Evolutionary conservation across 2,113 vertebrate genomes (phyloP).

Genomic region (Elachura formosa): DNA sequence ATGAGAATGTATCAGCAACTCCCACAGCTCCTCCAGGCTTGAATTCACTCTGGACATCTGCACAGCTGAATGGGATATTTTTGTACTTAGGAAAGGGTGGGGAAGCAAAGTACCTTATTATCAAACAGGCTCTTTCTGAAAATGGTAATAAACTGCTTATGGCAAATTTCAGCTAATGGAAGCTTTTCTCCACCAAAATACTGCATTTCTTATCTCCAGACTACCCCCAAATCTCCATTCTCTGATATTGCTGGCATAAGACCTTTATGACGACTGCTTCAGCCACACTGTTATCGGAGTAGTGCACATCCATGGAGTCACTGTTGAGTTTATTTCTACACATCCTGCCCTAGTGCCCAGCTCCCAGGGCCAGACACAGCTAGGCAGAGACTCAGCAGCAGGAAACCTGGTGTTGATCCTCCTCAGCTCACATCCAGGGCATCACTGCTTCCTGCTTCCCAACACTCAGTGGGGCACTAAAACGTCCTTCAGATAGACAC

Average conservation of each 20-base stretch:
- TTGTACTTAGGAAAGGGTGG: neutral
- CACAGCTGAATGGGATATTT: neutral
- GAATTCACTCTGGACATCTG: neutral
- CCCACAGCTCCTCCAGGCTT: neutral
- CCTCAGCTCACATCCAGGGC: neutral
- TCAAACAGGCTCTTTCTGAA: neutral
- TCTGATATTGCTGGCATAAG: neutral
- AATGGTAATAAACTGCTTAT: neutral
- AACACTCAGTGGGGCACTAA: neutral
- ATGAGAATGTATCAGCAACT: neutral
- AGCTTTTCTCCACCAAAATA: neutral
- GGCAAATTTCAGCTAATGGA: neutral
- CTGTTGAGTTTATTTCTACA: neutral
- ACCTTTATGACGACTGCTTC: neutral
- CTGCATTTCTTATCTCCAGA: neutral
- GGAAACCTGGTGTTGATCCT: neutral
- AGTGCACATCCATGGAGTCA: neutral
- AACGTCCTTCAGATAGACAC: neutral
- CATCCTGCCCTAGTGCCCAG: rapidly evolving
- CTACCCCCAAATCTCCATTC: neutral
- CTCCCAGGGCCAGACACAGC: neutral
- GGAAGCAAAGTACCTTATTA: neutral
- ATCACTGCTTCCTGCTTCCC: neutral
- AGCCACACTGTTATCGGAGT: rapidly evolving
- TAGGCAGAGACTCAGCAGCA: constrained; percentile 1